Conservation (phyloP, 2,113 vertebrate genomes). For the Tupaia chinensis region DNA sequence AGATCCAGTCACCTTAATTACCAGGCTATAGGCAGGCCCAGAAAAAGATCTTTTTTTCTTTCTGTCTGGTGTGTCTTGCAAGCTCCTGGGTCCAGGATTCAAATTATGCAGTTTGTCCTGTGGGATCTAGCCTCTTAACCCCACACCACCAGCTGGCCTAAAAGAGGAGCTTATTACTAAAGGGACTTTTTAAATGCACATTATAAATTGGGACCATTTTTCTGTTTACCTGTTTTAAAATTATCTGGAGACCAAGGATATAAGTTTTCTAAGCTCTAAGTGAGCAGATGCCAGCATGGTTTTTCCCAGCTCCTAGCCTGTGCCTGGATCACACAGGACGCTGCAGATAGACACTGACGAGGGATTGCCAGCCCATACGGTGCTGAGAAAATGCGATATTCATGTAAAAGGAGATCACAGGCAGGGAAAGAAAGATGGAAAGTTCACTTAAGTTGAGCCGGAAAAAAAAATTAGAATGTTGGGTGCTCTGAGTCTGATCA, state of each 20-base stretch:
- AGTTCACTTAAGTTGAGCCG: slow-evolving; percentile 11
- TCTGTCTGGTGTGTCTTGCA: too few relatives aligned
- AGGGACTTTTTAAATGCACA: neutral
- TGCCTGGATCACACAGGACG: neutral
- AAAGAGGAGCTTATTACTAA: neutral
- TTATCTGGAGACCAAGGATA: neutral
- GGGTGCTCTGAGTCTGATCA: neutral
- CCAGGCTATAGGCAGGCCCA: too few relatives aligned
- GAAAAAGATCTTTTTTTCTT: too few relatives aligned
- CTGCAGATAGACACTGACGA: neutral
- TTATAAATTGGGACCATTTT: neutral
- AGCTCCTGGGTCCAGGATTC: too few relatives aligned
- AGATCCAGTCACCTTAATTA: too few relatives aligned
- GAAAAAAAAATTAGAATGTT: neutral
- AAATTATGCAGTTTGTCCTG: too few relatives aligned
- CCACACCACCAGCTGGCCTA: too few relatives aligned
- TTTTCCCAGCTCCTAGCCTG: neutral
- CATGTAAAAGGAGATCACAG: neutral
- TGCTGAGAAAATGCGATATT: neutral
- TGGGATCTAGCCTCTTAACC: too few relatives aligned
- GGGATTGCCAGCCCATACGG: neutral
- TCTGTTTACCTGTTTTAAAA: slow-evolving; percentile 22
- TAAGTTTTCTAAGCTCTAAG: neutral
- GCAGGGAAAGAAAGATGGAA: neutral
- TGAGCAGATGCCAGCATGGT: neutral